Conservation (phyloP, 2,113 vertebrate genomes). For the Syngnathus typhle region DNA sequence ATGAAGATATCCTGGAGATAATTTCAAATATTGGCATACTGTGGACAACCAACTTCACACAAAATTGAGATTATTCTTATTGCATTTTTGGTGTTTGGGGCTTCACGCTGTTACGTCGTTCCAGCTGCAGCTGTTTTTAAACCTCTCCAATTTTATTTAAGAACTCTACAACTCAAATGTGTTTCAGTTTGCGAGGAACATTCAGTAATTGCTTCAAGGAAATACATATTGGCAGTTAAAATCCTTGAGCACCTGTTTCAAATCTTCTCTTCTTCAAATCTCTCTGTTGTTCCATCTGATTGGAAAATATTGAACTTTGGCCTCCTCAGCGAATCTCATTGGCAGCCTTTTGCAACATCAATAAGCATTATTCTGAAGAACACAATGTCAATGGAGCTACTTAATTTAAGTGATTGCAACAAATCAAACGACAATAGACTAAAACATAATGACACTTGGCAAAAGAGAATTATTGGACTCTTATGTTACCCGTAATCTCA, state of each 20-base stretch:
- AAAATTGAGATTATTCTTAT: too few relatives aligned
- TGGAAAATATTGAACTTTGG: conserved; percentile 26
- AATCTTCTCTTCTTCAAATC: neutral
- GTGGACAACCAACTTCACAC: too few relatives aligned
- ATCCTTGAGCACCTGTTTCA: neutral
- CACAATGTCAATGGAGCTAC: conserved; percentile 17
- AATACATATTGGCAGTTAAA: neutral
- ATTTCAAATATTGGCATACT: too few relatives aligned
- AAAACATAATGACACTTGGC: conserved; percentile 33
- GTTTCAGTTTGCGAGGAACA: neutral
- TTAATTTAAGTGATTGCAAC: conserved; percentile 24
- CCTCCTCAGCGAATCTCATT: conserved; percentile 8
- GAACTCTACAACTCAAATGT: neutral
- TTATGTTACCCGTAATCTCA: conserved; percentile 2
- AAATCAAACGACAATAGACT: conserved; percentile 28
- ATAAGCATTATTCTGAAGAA: conserved; percentile 16
- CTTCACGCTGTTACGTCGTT: too few relatives aligned
- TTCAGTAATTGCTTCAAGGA: neutral
- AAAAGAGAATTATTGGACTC: conserved; percentile 20
- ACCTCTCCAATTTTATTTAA: neutral
- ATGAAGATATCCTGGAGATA: too few relatives aligned
- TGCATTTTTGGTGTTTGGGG: too few relatives aligned
- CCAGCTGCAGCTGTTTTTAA: too few relatives aligned
- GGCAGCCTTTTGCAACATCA: conserved; percentile 8
- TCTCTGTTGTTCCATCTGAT: neutral